Evolutionary conservation across 2,797 vertebrate species (phyloP).

Genomic region (Apogon talboti): DNA sequence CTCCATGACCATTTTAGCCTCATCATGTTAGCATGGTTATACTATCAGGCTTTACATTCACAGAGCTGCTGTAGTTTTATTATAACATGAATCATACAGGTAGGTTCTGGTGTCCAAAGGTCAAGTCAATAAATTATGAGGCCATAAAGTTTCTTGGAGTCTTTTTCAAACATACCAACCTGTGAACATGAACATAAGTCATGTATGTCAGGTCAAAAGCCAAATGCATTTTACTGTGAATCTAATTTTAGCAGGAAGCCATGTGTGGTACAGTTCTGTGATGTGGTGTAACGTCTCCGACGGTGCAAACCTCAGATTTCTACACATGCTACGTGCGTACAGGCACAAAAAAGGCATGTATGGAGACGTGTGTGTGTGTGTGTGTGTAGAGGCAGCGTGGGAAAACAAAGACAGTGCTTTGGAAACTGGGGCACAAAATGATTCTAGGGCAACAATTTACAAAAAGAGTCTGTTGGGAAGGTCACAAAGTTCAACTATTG

Average conservation of each 20-base stretch:
- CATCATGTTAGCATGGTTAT: constrained; percentile 2
- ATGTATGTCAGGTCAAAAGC: constrained; percentile 24
- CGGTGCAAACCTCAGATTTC: neutral
- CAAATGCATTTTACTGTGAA: constrained; percentile 8
- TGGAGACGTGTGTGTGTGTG: too few species aligned
- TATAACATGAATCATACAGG: neutral
- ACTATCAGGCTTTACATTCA: neutral
- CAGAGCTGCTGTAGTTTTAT: neutral
- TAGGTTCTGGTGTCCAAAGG: constrained; percentile 4
- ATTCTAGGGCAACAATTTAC: constrained; percentile 67
- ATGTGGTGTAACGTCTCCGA: neutral
- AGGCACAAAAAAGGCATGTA: constrained; percentile 24
- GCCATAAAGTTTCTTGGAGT: constrained; percentile 1
- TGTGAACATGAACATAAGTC: neutral
- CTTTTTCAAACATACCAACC: constrained; percentile 4
- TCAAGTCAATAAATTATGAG: constrained; percentile 12
- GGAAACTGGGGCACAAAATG: constrained; percentile 58
- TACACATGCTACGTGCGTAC: constrained; percentile 7
- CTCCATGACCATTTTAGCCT: neutral
- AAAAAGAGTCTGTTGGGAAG: constrained; percentile 43
- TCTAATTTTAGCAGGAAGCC: constrained; percentile 40
- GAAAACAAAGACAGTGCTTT: constrained; percentile 41
- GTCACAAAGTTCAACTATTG: constrained; percentile 36
- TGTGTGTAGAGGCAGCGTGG: constrained; percentile 12
- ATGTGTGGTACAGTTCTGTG: constrained; percentile 25